Base-by-base conservation (phyloP, 2,888 invertebrate genomes). In the Dryocosmus kuriphilus region DNA sequence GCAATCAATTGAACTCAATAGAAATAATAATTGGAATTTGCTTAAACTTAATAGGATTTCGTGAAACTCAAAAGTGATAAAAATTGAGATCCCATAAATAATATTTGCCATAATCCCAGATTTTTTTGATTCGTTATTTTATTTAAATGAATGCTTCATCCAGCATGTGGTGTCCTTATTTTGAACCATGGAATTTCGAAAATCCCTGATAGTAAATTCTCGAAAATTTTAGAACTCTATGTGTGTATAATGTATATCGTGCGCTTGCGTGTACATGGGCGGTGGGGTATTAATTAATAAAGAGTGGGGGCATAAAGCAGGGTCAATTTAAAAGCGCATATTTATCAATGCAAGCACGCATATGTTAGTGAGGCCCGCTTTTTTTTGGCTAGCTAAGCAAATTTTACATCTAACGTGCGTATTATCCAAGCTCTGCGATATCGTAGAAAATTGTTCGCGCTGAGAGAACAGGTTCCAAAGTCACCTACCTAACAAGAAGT, bases 321-420 rank as follows among this genome's bases (percentile, higher is more conserved):
- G 83, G 81, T 84, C 82, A 83, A 81, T 81, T 81, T 81, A 79
- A 83, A 84, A 83, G 82, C 83, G 76, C 77, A 82, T 77, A 80
- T 83, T 78, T 84, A 83, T 81, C 82, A 84, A 84, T 83, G 82
- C 83, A 84, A 85, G 82, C 84, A 81, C 79, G 80, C 79, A 76
- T 79, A 82, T 79, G 80, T 82, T 82, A 82, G 82, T 82, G 65
- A 81, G 80, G 80, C 80, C 81, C 77, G 74, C 77, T 75, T 75
- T 71, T 75, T 71, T 76, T 79, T 38, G 57, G 65, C 57, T 79
- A 55, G 41, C 63, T 51, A 71, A 71, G 71, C 71, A 71, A 46
- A 46, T 19, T 46, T 46, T n/a, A 71, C 30, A 71, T 46, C 30
- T 71, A 71, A 46, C 51, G 71, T 71, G 71, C 71, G 41, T 71